Conservation (phyloP, 2,888 invertebrate genomes). For the Athrips mouffetella region DNA sequence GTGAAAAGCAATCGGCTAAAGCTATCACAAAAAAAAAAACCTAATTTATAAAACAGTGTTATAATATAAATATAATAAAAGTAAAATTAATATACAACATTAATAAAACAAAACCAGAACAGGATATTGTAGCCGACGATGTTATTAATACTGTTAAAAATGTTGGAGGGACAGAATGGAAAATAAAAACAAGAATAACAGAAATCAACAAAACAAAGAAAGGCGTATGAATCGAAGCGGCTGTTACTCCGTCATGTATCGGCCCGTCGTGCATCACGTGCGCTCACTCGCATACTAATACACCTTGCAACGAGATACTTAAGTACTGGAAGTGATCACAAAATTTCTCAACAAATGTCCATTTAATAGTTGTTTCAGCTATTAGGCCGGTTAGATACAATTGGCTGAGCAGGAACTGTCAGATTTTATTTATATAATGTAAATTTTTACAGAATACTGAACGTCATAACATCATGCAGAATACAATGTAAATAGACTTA, state of each 20-base stretch:
- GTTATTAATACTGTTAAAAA: conserved; percentile 7
- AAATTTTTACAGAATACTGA: too few relatives aligned
- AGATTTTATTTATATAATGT: too few relatives aligned
- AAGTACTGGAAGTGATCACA: conserved; percentile 4
- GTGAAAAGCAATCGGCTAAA: too few relatives aligned
- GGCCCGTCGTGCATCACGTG: conserved; percentile 16
- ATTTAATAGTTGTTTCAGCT: too few relatives aligned
- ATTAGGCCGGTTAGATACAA: too few relatives aligned
- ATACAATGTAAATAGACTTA: too few relatives aligned
- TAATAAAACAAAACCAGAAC: conserved; percentile 1
- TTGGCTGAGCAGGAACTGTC: too few relatives aligned
- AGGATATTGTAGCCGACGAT: not conserved
- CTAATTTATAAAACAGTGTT: not conserved
- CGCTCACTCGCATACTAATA: conserved; percentile 20
- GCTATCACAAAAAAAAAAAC: not conserved
- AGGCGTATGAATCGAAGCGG: not conserved
- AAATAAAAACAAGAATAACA: not conserved
- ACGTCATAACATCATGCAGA: too few relatives aligned
- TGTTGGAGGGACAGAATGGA: not conserved
- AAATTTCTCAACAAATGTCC: too few relatives aligned
- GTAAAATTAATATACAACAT: not conserved
- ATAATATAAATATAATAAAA: not conserved
- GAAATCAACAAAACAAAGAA: conserved; percentile 4
- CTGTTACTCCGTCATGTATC: conserved; percentile 9
- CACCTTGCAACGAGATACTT: not conserved